Evolutionary conservation across 2,888 invertebrate species (phyloP).

Genomic region (Drosophila hawaiiensis): DNA sequence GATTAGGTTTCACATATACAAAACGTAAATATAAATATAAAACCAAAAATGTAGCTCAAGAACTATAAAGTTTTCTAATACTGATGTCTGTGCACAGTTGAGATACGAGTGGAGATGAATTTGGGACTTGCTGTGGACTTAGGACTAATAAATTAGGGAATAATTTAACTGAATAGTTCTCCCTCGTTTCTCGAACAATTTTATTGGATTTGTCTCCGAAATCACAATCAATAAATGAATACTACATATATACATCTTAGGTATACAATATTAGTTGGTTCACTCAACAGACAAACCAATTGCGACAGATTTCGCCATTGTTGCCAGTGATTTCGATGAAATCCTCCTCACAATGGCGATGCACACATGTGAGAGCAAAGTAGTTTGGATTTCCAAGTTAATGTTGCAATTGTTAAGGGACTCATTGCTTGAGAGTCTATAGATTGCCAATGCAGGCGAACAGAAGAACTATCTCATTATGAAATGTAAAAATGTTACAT

Average conservation of each 20-base stretch:
- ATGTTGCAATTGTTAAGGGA: conserved; percentile 50
- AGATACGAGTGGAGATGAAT: conserved; percentile 12
- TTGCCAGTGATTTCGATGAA: conserved; percentile 25
- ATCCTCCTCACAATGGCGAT: conserved; percentile 30
- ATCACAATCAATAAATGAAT: conserved; percentile 8
- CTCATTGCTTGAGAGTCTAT: conserved; percentile 23
- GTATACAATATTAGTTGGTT: conserved; percentile 21
- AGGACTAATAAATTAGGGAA: neutral
- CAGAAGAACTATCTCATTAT: conserved; percentile 13
- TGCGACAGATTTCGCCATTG: conserved; percentile 24
- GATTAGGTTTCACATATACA: conserved; percentile 17
- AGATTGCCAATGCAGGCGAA: conserved; percentile 1
- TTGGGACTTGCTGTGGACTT: neutral
- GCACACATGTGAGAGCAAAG: conserved; percentile 37
- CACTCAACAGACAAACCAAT: conserved; percentile 3
- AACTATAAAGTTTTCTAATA: neutral
- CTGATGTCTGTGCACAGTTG: conserved; percentile 53
- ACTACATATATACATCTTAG: neutral
- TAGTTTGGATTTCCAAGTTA: conserved; percentile 12
- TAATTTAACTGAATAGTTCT: neutral
- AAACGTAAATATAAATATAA: conserved; percentile 52
- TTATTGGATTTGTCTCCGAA: neutral
- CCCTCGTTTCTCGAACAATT: neutral
- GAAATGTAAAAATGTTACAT: conserved; percentile 27
- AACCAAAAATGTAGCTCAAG: neutral